Conservation (phyloP, 2,113 vertebrate species). For the Smithornis capensis region DNA sequence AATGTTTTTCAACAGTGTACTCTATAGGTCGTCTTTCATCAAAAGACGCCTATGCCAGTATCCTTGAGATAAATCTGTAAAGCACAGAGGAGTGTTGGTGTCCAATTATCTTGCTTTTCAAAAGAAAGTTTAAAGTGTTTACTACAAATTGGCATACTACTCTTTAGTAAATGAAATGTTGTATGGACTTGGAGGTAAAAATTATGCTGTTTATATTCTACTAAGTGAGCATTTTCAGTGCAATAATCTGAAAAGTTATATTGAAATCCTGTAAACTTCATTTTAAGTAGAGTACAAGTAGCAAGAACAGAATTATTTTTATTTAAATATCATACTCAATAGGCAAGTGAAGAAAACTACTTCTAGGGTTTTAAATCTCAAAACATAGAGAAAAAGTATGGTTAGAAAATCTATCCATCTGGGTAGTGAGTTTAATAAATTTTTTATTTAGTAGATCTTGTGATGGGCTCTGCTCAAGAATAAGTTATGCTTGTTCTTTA, state of each 20-base stretch:
- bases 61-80: background rate
- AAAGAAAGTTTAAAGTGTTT: background rate
- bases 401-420: constrained; percentile 22
- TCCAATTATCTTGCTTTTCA: background rate
- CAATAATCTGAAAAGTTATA: constrained; percentile 65
- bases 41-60: background rate
- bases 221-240: constrained; percentile 56
- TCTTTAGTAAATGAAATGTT: constrained; percentile 23
- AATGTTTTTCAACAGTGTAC: background rate
- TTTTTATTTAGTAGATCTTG: constrained; percentile 56
- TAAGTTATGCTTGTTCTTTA: constrained; percentile 18
- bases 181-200: constrained; percentile 28
- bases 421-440: constrained; percentile 27
- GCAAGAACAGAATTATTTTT: constrained; percentile 50
- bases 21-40: background rate
- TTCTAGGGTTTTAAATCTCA: constrained; percentile 51
- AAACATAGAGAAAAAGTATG: background rate
- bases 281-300: constrained; percentile 68
- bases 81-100: background rate
- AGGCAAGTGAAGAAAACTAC: constrained; percentile 14
- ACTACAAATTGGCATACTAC: background rate
- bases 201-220: constrained; percentile 26
- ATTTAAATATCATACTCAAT: constrained; percentile 57
- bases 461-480: constrained; percentile 14
- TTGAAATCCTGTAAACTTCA: constrained; percentile 61